Evolutionary conservation across 2,888 invertebrate species (phyloP), one percentile per base, ranked within the genome.

Genomic region (Tiliacea citrago): DNA sequence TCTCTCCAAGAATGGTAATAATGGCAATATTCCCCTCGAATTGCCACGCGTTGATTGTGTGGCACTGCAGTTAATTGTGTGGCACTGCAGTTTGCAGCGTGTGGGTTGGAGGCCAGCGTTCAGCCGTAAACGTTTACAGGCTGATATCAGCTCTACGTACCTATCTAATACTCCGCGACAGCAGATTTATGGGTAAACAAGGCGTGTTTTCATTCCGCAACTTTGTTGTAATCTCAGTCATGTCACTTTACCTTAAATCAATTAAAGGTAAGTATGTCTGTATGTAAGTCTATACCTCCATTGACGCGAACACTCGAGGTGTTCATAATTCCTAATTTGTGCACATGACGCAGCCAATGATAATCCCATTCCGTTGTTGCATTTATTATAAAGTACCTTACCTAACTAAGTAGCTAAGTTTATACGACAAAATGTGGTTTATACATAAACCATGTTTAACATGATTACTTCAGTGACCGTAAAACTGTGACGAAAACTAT

Each of bases 151-250:
- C 42, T 51, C 67, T 3, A 74, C 49, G 57, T 82, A 77, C 75
- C 72, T 77, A 87, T 68, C 66, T 65, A 57, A 67, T 68, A 69
- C 65, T 65, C 60, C 51, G 16, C 77, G 67, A 66, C 66, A 78
- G 60, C 75, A 85, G 68, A 84, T 85, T 83, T 75, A 85, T 80
- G 76, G 45, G 84, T 90, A 88, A 87, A 87, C 90, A 90, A 84
- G 84, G 65, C 61, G 68, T 88, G 87, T 90, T 88, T 88, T 88
- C 80, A 79, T 73, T 82, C 66, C 62, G 82, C 89, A 85, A 90
- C 89, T 76, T 82, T 88, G 89, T 89, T 74, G 75, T 60, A 75
- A 81, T 87, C 77, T 78, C 71, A 67, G n/a, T 60, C 73, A 65
- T 60, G 13, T 75, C 63, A 77, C 62, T 78, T 58, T 84, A 77